These are phyloP conservation scores for Xenus cinereus DNA, from an alignment of 2,113 vertebrate species.

Conservation along the genomic window DNA sequence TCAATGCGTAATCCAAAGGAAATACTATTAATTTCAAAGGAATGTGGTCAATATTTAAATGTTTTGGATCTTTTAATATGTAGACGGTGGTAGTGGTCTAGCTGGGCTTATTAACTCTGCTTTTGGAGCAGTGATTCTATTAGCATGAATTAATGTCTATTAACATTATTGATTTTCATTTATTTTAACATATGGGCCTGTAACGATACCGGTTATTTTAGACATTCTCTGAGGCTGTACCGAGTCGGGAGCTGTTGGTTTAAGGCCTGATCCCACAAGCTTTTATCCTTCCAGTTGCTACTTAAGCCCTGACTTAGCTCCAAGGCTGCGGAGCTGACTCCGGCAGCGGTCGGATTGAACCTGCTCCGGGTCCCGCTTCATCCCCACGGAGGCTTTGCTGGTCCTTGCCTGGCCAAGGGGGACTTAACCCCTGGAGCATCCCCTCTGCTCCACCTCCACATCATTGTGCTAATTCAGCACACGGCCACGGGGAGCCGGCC, in stretches of 20 bases:
- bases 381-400: not conserved
- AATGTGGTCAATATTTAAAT: conserved; percentile 50
- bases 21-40: conserved; percentile 64
- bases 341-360: not conserved
- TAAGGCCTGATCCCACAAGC: conserved; percentile 46
- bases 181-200: not conserved
- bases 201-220: not conserved
- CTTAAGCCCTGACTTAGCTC: conserved; percentile 42
- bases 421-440: not conserved
- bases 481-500: not conserved
- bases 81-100: conserved; percentile 12
- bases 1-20: conserved; percentile 57
- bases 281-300: conserved; percentile 43
- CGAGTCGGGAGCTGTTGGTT: not conserved
- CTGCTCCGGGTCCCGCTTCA: not conserved
- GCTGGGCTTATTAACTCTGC: conserved; percentile 37
- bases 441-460: not conserved
- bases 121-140: conserved; percentile 34
- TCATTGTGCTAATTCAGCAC: not conserved
- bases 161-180: conserved; percentile 43
- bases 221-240: not conserved
- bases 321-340: conserved; percentile 17
- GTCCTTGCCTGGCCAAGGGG: not conserved
- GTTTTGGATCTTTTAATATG: conserved; percentile 4
- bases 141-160: conserved; percentile 51